These are phyloP conservation scores for Probaryconus sp. DNA, from an alignment of 1,140 invertebrate species.

Conservation along the genomic window DNA sequence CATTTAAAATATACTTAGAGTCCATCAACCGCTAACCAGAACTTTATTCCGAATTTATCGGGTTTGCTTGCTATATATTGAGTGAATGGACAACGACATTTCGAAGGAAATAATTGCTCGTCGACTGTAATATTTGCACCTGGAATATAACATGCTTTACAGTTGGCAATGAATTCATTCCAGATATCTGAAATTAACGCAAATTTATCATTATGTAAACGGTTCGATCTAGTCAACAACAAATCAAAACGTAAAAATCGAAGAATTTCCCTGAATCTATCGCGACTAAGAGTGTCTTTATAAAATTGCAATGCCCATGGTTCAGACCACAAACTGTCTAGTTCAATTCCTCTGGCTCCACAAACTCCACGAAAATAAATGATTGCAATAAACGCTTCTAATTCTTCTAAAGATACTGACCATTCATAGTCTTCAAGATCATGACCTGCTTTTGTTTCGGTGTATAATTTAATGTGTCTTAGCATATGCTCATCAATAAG, in stretches of 20 bases:
- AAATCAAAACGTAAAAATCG: constrained; percentile 66
- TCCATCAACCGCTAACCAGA: constrained; percentile 43
- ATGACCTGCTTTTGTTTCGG: constrained; percentile 17
- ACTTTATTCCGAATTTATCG: constrained; percentile 57
- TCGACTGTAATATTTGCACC: constrained; percentile 66
- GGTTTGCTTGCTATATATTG: constrained; percentile 58
- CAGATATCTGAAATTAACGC: constrained; percentile 66
- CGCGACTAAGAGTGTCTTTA: constrained; percentile 60
- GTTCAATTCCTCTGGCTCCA: constrained; percentile 8
- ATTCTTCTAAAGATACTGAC: constrained; percentile 19
- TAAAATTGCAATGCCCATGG: constrained; percentile 22
- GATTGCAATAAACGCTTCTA: constrained; percentile 25
- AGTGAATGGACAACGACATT: constrained; percentile 32
- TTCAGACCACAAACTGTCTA: constrained; percentile 18
- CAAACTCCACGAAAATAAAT: constrained; percentile 15
- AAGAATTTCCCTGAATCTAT: constrained; percentile 67
- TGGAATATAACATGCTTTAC: constrained; percentile 66
- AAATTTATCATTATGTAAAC: constrained; percentile 63
- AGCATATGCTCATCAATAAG: constrained; percentile 23
- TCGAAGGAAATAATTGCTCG: constrained; percentile 65
- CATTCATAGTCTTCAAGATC: constrained; percentile 14
- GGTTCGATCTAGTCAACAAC: constrained; percentile 43
- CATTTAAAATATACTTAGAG: constrained; percentile 45
- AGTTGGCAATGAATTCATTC: constrained; percentile 69
- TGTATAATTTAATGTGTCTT: constrained; percentile 37